phyloP scores from a whole-genome alignment of 1,140 invertebrate species.

The Papilio polyxenes region DNA sequence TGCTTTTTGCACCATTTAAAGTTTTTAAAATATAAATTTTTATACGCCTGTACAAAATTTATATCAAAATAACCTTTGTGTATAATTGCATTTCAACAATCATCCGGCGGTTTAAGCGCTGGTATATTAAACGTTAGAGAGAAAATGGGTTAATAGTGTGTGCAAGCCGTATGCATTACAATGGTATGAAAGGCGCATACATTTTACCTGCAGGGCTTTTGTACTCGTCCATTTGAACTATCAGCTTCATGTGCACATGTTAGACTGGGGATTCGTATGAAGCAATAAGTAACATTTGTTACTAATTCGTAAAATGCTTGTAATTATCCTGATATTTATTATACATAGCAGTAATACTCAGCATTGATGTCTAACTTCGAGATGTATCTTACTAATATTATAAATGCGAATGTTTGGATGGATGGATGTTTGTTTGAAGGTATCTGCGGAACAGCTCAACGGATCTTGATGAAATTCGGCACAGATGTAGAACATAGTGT shows the following conservation, averaged over 20 bases:
- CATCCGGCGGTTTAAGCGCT: constrained; percentile 4
- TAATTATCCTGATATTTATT: neutral
- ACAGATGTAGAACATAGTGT: no score
- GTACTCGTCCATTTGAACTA: constrained; percentile 21
- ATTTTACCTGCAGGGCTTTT: neutral
- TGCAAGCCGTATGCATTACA: constrained; percentile 14
- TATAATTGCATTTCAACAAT: neutral
- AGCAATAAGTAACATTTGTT: neutral
- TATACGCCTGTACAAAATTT: neutral
- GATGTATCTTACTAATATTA: no score
- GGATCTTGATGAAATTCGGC: no score
- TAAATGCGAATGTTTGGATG: no score
- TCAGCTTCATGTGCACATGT: neutral
- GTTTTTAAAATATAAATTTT: neutral
- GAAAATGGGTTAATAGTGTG: constrained; percentile 32
- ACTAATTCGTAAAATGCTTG: neutral
- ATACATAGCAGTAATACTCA: neutral
- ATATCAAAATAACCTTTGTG: constrained; percentile 1
- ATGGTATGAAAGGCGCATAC: constrained; percentile 20
- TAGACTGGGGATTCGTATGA: neutral
- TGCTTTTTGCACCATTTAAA: neutral
- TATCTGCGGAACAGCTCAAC: no score
- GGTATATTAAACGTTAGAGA: constrained; percentile 25
- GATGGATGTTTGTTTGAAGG: no score
- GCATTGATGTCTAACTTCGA: neutral